Conservation (phyloP, 2,888 invertebrate genomes). For the Teleogryllus oceanicus region DNA sequence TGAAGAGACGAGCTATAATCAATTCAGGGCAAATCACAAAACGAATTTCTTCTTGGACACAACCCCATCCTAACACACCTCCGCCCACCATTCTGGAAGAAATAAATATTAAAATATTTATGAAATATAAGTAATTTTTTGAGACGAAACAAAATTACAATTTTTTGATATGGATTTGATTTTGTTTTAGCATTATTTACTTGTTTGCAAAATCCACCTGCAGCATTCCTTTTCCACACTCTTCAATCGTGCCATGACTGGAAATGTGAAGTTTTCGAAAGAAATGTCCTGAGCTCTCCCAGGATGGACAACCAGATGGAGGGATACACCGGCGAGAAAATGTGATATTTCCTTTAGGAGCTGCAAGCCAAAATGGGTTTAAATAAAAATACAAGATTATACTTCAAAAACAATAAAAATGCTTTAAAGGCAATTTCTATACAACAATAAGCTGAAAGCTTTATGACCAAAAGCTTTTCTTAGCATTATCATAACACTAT, state of each 20-base stretch:
- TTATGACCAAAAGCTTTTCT: too few relatives aligned
- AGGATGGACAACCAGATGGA: conserved; percentile 57
- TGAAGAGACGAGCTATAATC: conserved; percentile 79
- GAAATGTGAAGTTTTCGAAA: conserved; percentile 68
- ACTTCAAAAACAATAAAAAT: too few relatives aligned
- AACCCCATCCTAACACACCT: conserved; percentile 83
- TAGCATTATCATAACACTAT: too few relatives aligned
- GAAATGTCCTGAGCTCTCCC: conserved; percentile 56
- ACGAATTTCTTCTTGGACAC: conserved; percentile 96
- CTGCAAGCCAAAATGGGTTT: conserved; percentile 45
- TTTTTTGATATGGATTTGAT: background rate
- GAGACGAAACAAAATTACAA: conserved; percentile 11
- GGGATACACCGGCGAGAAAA: conserved; percentile 68
- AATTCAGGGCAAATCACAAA: conserved; percentile 94
- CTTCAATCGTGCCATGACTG: conserved; percentile 77
- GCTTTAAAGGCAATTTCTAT: too few relatives aligned
- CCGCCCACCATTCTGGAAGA: conserved; percentile 76
- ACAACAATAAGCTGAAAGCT: too few relatives aligned
- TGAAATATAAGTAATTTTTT: background rate
- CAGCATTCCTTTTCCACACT: conserved; percentile 71
- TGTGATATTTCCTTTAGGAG: conserved; percentile 75
- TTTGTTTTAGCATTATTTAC: conserved; percentile 46
- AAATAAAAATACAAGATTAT: too few relatives aligned
- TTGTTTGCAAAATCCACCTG: conserved; percentile 97
- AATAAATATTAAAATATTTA: background rate